Evolutionary conservation across 2,888 invertebrate genomes (phyloP).

Genomic region (Drosophila ezoana): DNA sequence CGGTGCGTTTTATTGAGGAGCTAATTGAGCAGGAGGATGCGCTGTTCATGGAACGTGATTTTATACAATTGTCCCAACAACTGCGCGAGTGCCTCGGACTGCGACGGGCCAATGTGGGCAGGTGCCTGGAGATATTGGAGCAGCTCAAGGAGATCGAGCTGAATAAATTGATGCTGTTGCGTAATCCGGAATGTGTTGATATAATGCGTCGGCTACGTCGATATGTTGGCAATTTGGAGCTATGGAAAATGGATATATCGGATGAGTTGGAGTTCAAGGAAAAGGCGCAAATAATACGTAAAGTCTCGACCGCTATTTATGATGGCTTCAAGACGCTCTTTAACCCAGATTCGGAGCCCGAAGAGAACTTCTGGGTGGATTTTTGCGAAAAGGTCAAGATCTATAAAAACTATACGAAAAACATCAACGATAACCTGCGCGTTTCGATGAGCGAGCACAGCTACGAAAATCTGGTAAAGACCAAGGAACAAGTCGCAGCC

Average conservation of each 20-base stretch:
- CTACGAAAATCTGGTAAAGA: constrained; percentile 70
- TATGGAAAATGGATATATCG: constrained; percentile 89
- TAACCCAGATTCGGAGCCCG: constrained; percentile 85
- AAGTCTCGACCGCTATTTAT: constrained; percentile 87
- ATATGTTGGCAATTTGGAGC: constrained; percentile 91
- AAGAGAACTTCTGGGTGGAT: constrained; percentile 89
- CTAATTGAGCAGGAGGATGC: constrained; percentile 82
- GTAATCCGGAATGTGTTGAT: constrained; percentile 92
- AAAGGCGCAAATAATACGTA: constrained; percentile 89
- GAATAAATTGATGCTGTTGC: constrained; percentile 91
- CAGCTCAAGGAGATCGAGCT: constrained; percentile 85
- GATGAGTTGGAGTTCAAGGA: constrained; percentile 88
- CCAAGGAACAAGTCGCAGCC: constrained; percentile 44
- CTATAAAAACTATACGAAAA: constrained; percentile 89
- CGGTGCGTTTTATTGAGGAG: constrained; percentile 81
- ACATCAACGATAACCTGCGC: constrained; percentile 85
- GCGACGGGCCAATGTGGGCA: constrained; percentile 88
- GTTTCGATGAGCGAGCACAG: constrained; percentile 77
- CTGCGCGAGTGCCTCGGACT: constrained; percentile 83
- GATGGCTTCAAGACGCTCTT: constrained; percentile 87
- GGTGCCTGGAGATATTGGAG: constrained; percentile 89
- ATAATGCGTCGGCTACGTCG: constrained; percentile 91
- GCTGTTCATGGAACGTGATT: constrained; percentile 81
- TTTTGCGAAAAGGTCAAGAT: constrained; percentile 89
- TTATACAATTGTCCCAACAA: constrained; percentile 81